These are phyloP conservation scores for Drosophila yooni DNA, from an alignment of 2,888 invertebrate genomes.

Conservation along the genomic window DNA sequence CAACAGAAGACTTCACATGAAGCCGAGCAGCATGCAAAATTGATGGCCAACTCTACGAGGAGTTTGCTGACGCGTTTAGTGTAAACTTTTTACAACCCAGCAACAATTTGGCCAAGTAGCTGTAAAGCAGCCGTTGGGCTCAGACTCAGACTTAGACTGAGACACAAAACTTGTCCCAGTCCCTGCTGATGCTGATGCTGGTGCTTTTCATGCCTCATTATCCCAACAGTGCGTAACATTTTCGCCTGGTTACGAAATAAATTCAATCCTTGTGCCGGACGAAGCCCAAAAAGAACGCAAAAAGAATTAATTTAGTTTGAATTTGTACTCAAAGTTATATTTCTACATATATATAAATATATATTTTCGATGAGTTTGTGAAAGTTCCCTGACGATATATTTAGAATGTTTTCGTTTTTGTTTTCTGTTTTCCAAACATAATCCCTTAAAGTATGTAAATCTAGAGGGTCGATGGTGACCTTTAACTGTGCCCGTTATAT, in stretches of 20 bases:
- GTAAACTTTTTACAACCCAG: constrained; percentile 64
- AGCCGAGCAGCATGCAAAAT: constrained; percentile 63
- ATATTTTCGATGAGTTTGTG: not conserved
- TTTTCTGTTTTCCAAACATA: too few species aligned
- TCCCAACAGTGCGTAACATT: constrained; percentile 66
- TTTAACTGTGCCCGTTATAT: not conserved
- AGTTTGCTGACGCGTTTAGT: constrained; percentile 17
- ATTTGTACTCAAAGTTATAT: constrained; percentile 47
- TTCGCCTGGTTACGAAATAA: constrained; percentile 35
- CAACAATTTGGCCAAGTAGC: constrained; percentile 77
- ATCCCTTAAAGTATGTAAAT: constrained; percentile 6
- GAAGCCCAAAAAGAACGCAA: constrained; percentile 1
- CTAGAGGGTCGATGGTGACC: not conserved
- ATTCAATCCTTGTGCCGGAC: constrained; percentile 29
- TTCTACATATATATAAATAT: not conserved
- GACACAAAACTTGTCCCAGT: constrained; percentile 21
- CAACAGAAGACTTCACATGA: constrained; percentile 35
- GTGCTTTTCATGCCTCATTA: constrained; percentile 70
- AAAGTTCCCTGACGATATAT: not conserved
- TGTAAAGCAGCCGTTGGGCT: constrained; percentile 55
- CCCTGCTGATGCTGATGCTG: constrained; percentile 9
- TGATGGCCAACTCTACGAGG: constrained; percentile 38
- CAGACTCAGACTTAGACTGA: constrained; percentile 30
- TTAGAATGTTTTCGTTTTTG: not conserved
- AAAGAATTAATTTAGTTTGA: constrained; percentile 62